These are phyloP conservation scores for Phainopepla nitens DNA, from an alignment of 2,113 vertebrate genomes.

Conservation along the genomic window DNA sequence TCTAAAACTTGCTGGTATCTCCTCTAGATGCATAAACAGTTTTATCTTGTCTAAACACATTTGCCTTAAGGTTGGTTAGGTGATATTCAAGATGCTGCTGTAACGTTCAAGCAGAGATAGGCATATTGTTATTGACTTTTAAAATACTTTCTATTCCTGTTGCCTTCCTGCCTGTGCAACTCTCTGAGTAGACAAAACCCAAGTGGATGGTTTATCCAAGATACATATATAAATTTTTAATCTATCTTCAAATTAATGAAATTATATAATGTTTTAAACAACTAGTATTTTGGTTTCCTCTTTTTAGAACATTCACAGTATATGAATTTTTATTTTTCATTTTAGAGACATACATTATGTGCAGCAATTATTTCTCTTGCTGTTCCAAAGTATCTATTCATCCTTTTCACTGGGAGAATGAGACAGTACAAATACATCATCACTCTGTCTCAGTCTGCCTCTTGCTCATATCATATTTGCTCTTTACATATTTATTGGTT, in stretches of 20 bases:
- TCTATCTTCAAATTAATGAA: not conserved
- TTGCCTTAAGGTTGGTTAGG: not conserved
- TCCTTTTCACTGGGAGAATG: not conserved
- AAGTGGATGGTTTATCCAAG: not conserved
- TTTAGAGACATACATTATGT: not conserved
- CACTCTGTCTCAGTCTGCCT: not conserved
- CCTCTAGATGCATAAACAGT: not conserved
- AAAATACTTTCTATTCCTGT: not conserved
- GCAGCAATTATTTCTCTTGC: not conserved
- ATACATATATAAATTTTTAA: not conserved
- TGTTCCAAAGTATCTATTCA: not conserved
- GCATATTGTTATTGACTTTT: not conserved
- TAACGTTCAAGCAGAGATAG: not conserved
- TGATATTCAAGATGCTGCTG: not conserved
- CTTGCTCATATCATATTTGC: not conserved
- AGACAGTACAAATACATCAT: not conserved
- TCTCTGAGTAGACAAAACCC: not conserved
- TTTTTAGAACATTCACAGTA: not conserved
- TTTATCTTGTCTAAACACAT: conserved; percentile 26
- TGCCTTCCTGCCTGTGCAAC: not conserved
- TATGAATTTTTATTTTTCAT: not conserved
- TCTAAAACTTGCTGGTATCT: not conserved
- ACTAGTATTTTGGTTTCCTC: not conserved
- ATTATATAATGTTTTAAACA: not conserved
- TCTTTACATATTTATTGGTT: not conserved